Percentiles rank a stretch among this genome's conserved stretches.
These are phyloP conservation scores for Tyria jacobaeae DNA, from an alignment of 2,888 invertebrate species.

Conservation along the genomic window DNA sequence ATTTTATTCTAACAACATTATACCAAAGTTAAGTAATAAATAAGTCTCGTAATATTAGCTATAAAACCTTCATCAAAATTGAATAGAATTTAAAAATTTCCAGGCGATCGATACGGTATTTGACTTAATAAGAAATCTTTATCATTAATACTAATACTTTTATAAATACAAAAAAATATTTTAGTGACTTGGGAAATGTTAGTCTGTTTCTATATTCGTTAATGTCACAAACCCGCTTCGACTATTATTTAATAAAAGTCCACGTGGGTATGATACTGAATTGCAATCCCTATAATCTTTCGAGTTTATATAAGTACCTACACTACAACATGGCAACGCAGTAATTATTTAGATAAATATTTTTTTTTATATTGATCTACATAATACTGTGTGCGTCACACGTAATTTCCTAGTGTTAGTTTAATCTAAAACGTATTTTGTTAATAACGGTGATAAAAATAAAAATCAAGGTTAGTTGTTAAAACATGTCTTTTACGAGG, in stretches of 20 bases:
- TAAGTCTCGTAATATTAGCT: too few species aligned
- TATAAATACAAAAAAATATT: too few species aligned
- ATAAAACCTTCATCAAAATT: too few species aligned
- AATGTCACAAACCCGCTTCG: too few species aligned
- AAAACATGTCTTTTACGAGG: constrained; percentile 83
- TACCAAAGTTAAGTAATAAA: too few species aligned
- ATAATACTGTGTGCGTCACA: constrained; percentile 65
- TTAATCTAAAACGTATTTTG: constrained; percentile 62
- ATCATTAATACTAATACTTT: too few species aligned
- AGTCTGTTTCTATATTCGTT: too few species aligned
- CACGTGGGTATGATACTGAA: not conserved
- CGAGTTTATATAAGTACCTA: not conserved
- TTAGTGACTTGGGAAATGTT: too few species aligned
- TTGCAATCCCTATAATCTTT: constrained; percentile 1
- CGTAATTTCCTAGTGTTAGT: constrained; percentile 55
- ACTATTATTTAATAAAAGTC: not conserved
- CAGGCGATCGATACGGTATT: too few species aligned
- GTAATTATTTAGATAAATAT: constrained; percentile 34
- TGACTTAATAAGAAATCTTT: too few species aligned
- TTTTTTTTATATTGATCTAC: constrained; percentile 46
- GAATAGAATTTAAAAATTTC: too few species aligned
- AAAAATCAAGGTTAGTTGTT: constrained; percentile 59
- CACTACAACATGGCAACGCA: constrained; percentile 20
- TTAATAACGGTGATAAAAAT: constrained; percentile 65
- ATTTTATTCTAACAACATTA: too few species aligned